Percentiles rank a stretch among this genome's conserved stretches.
Evolutionary conservation across 1,140 invertebrate species (phyloP).

Genomic region (Orussus abietinus): DNA sequence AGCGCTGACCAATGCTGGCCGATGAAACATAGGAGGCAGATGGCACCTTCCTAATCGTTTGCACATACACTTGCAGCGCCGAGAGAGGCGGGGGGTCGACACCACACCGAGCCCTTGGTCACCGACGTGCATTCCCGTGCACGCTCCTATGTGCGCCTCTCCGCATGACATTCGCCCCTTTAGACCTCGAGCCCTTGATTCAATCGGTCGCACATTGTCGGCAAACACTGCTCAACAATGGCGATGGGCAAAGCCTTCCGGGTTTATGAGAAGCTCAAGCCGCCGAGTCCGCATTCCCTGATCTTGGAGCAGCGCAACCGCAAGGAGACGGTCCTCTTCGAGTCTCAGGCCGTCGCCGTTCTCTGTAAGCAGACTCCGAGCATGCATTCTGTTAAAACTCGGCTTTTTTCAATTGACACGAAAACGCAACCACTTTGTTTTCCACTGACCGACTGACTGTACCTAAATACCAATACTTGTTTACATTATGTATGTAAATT

Average conservation of each 20-base stretch:
- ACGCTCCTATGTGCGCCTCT: background rate
- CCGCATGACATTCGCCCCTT: conserved; percentile 8
- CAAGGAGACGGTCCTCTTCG: conserved; percentile 83
- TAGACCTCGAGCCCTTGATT: background rate
- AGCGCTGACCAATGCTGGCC: background rate
- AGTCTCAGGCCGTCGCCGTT: conserved; percentile 83
- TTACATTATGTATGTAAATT: no score
- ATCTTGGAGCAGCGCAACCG: conserved; percentile 83
- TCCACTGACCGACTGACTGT: no score
- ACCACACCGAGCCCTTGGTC: no score
- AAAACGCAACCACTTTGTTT: no score
- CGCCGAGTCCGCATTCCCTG: conserved; percentile 83
- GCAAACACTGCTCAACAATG: conserved; percentile 55
- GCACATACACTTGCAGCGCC: conserved; percentile 2
- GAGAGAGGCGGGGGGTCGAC: conserved; percentile 2
- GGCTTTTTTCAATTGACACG: no score
- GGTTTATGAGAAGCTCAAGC: conserved; percentile 81
- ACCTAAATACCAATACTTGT: no score
- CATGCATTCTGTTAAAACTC: no score
- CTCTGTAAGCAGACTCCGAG: conserved; percentile 75
- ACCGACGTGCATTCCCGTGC: no score
- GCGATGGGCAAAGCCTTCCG: conserved; percentile 91
- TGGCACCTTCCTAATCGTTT: conserved; percentile 3
- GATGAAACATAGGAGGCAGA: conserved; percentile 2
- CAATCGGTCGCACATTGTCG: conserved; percentile 2